phyloP scores from a whole-genome alignment of 2,888 invertebrate genomes.

The Seira ritae region DNA sequence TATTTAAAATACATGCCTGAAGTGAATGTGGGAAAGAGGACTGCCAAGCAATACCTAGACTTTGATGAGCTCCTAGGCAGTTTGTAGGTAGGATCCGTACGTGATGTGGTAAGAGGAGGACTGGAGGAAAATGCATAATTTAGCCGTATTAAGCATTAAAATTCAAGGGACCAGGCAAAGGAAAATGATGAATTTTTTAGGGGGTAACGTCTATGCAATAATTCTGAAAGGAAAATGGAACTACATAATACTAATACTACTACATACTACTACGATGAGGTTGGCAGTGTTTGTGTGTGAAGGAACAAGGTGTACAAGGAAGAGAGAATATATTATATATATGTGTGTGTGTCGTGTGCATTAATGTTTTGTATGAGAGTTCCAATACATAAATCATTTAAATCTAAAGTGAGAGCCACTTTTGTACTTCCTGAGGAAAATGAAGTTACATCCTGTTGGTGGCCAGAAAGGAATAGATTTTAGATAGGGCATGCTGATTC shows the following conservation, averaged over 20 bases:
- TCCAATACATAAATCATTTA: constrained; percentile 13
- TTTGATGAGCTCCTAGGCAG: too few relatives aligned
- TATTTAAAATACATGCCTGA: too few relatives aligned
- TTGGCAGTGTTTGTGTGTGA: neutral
- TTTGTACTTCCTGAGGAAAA: constrained; percentile 46
- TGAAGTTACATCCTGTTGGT: constrained; percentile 43
- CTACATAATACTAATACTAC: too few relatives aligned
- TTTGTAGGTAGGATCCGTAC: neutral
- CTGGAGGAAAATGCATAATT: constrained; percentile 40
- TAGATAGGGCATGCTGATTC: neutral
- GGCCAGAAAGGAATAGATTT: neutral
- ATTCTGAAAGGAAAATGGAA: too few relatives aligned
- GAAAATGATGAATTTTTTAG: constrained; percentile 7
- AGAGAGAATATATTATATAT: too few relatives aligned
- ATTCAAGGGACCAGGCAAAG: constrained; percentile 4
- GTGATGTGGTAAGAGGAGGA: constrained; percentile 38
- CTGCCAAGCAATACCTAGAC: too few relatives aligned
- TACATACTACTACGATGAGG: too few relatives aligned
- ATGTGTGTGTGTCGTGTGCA: too few relatives aligned
- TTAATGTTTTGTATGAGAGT: neutral
- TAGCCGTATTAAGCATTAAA: constrained; percentile 49
- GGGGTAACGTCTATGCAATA: too few relatives aligned
- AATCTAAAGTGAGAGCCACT: neutral
- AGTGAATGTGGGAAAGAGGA: too few relatives aligned
- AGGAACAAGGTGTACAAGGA: neutral